These are phyloP conservation scores for Apis laboriosa DNA, from an alignment of 1,140 invertebrate genomes.

Conservation along the genomic window DNA sequence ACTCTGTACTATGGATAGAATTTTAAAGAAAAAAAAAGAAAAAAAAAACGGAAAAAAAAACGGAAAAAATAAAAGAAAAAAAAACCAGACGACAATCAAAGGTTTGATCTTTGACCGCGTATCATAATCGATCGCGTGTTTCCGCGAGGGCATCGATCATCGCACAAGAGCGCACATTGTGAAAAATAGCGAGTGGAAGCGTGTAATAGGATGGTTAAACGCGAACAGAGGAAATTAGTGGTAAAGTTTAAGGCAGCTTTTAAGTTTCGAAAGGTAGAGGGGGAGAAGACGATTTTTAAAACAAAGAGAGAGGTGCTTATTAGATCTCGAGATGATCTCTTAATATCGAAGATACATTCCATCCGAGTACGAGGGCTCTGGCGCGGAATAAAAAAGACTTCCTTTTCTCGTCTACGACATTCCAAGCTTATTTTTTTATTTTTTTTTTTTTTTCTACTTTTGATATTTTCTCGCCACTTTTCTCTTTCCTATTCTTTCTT, in stretches of 20 bases:
- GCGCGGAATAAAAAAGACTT: constrained; percentile 55
- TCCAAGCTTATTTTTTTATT: not conserved
- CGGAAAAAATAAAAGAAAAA: not conserved
- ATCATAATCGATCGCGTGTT: not conserved
- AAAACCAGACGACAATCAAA: not conserved
- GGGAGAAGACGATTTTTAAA: constrained; percentile 5
- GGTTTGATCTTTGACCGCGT: not conserved
- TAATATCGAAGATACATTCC: constrained; percentile 60
- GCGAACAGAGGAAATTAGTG: not conserved
- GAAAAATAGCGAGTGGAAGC: not conserved
- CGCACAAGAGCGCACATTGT: constrained; percentile 20
- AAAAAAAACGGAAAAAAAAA: too few relatives aligned
- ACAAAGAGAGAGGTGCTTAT: constrained; percentile 16
- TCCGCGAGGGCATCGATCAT: not conserved
- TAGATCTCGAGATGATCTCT: constrained; percentile 46
- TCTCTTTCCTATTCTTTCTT: not conserved
- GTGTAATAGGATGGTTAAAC: not conserved
- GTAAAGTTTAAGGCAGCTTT: not conserved
- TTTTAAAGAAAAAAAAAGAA: not conserved
- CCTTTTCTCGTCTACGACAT: constrained; percentile 47
- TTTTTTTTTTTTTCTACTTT: not conserved
- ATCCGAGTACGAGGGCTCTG: constrained; percentile 51
- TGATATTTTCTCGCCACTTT: not conserved
- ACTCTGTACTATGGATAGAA: not conserved
- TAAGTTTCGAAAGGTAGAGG: not conserved